Conservation (phyloP, 2,113 vertebrate species). For the Etia nguti region DNA sequence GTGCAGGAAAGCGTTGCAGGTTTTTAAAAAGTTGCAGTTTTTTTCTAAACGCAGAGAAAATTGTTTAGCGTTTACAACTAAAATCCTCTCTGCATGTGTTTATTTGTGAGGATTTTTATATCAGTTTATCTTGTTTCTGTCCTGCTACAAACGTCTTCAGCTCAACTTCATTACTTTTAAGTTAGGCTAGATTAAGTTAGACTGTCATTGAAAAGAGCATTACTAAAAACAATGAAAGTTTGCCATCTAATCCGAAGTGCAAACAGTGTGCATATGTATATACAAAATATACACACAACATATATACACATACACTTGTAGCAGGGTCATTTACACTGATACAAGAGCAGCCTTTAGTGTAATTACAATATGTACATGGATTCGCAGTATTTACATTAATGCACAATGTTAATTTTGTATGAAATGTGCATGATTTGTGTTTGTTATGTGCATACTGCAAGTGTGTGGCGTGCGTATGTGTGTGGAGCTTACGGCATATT, state of each 20-base stretch:
- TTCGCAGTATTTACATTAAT: not conserved
- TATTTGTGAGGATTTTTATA: not conserved
- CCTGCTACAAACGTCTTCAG: not conserved
- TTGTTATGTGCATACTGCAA: not conserved
- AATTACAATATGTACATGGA: not conserved
- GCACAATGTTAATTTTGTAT: fast-evolving
- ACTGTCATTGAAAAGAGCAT: not conserved
- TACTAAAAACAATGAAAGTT: not conserved
- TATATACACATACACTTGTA: not conserved
- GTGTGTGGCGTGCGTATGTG: not conserved
- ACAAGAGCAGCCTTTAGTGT: not conserved
- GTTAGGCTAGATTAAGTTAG: not conserved
- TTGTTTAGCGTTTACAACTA: not conserved
- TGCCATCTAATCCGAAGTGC: not conserved
- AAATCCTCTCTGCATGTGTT: not conserved
- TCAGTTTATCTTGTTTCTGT: not conserved
- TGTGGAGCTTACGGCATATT: not conserved
- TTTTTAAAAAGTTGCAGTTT: not conserved
- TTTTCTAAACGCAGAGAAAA: not conserved
- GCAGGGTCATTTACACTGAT: not conserved
- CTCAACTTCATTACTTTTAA: not conserved
- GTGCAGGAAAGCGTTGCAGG: not conserved
- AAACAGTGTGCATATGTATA: fast-evolving
- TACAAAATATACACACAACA: not conserved
- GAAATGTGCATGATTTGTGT: not conserved